phyloP scores from a whole-genome alignment of 1,140 invertebrate genomes.

The Wiebesia pumilae region DNA sequence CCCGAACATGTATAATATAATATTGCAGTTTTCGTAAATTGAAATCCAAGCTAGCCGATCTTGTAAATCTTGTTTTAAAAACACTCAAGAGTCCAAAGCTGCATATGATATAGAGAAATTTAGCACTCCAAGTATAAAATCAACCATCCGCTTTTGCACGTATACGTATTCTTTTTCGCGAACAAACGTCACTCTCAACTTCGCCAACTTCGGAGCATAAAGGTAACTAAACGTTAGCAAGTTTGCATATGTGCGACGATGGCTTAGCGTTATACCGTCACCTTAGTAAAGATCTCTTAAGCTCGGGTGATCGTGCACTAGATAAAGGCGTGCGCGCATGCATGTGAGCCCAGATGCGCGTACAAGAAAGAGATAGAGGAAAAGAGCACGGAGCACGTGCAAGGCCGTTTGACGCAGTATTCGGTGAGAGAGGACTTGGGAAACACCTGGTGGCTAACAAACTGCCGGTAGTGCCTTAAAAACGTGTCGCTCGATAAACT shows the following conservation, averaged over 20 bases:
- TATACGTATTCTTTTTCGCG: neutral
- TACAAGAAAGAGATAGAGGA: neutral
- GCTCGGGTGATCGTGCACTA: constrained; percentile 1
- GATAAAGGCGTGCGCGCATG: neutral
- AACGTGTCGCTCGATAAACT: constrained; percentile 58
- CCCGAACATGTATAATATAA: neutral
- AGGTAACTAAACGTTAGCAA: neutral
- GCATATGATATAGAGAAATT: neutral
- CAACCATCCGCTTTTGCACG: neutral
- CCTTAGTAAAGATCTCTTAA: constrained; percentile 7
- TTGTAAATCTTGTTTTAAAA: neutral
- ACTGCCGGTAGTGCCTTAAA: constrained; percentile 54
- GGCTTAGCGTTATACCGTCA: neutral
- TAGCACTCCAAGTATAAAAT: neutral
- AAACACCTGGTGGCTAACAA: constrained; percentile 57
- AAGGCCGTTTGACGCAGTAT: neutral
- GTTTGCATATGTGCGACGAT: constrained; percentile 6
- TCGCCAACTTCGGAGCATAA: neutral
- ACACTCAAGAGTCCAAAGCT: neutral
- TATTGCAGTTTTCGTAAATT: neutral
- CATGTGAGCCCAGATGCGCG: neutral
- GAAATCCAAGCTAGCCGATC: neutral
- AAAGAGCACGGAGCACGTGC: neutral
- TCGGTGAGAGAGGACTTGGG: neutral
- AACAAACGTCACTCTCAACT: neutral